Evolutionary conservation across 2,113 vertebrate species (phyloP), one percentile per base, ranked within the genome.

Genomic region (Eonycteris spelaea): DNA sequence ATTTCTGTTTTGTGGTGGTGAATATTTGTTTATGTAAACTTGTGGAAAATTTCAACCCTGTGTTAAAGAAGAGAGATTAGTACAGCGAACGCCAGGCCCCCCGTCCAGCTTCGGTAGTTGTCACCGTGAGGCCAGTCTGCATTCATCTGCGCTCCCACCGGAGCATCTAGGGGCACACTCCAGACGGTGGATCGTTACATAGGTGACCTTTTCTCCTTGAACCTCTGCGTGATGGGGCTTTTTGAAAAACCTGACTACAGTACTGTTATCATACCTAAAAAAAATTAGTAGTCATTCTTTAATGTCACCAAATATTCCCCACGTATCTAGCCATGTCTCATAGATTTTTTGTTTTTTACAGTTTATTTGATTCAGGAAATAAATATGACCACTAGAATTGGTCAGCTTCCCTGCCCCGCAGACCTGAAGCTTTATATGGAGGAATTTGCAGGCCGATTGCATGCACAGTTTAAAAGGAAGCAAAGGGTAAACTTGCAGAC

Each of bases 321-420:
- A 59, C 1, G 15, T 71, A 21, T 14, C 67, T 86, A 61, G 57
- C 63, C 48, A 12, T 75, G 26, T 74, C 38, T 61, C 55, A 73
- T 5, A 70, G 26, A 16, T 59, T 7, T 45, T 45, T 45, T 10
- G 35, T 63, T 85, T 43, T 71, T 63, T 7, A 24, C 1, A 11
- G 74, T 70, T 82, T 89, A 59, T 84, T 63, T 92, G 92, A 78
- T 10, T 87, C 70, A 40, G 33, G 40, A 73, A 71, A 48, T 61
- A 68, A 83, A 35, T 45, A 26, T 68, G 68, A 57, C 67, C 19
- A 7, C 1, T 19, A 55, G 38, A 78, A 80, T 80, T 65, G 35
- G 35, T 78, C 45, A 43, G n/a, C 16, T 35, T 55, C 28, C 28
- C 28, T 30, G 9, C 13, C 26, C 59, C 28, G 5, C 11, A 30